Evolutionary conservation across 2,113 vertebrate genomes (phyloP).

Genomic region (Sylvietta virens): DNA sequence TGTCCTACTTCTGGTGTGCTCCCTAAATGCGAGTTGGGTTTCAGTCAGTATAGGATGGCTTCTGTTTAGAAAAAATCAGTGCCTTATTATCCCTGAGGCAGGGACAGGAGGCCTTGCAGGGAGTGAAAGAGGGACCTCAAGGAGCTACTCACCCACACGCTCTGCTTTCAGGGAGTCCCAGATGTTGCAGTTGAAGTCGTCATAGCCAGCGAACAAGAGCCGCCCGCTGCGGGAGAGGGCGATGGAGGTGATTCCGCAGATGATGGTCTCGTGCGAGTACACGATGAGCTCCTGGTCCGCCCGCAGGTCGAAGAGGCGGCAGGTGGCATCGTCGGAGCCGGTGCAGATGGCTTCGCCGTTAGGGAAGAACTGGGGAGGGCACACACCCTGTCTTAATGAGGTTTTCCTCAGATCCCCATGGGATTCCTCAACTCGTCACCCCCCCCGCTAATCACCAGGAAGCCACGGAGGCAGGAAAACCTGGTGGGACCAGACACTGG

Average conservation of each 20-base stretch:
- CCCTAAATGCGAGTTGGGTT: accelerated
- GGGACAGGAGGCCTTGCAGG: background rate
- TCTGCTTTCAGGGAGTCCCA: slow-evolving; percentile 80
- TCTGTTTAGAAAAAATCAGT: background rate
- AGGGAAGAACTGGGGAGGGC: slow-evolving; percentile 86
- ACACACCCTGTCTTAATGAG: background rate
- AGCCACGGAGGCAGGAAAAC: background rate
- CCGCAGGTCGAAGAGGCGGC: slow-evolving; percentile 92
- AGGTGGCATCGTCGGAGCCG: slow-evolving; percentile 90
- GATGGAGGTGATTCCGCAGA: slow-evolving; percentile 93
- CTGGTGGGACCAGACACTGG: background rate
- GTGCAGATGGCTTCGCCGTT: slow-evolving; percentile 93
- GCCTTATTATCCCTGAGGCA: background rate
- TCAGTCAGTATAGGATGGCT: background rate
- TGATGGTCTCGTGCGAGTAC: slow-evolving; percentile 89
- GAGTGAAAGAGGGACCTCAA: background rate
- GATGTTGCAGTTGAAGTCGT: slow-evolving; percentile 97
- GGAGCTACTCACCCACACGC: slow-evolving; percentile 5
- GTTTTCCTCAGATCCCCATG: background rate
- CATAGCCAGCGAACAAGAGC: slow-evolving; percentile 89
- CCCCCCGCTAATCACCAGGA: background rate
- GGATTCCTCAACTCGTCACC: background rate
- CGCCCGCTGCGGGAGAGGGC: slow-evolving; percentile 91
- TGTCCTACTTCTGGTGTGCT: background rate
- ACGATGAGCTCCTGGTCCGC: slow-evolving; percentile 92